Conservation (phyloP, 2,888 invertebrate genomes). For the Lacanobia wlatinum region DNA sequence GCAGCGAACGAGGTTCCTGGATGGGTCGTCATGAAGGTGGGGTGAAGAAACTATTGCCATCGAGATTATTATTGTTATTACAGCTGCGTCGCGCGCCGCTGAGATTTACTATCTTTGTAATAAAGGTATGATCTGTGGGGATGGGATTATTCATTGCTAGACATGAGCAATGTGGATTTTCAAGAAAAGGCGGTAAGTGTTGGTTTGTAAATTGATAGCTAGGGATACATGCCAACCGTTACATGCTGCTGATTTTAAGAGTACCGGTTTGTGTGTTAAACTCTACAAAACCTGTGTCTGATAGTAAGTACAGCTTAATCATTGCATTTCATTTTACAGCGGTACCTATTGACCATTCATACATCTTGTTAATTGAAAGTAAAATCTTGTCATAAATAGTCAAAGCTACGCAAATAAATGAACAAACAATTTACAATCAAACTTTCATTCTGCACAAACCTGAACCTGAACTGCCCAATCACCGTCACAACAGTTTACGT, state of each 20-base stretch:
- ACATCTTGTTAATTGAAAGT: no score
- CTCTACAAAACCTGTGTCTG: no score
- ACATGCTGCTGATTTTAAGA: no score
- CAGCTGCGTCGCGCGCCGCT: slow-evolving; percentile 13
- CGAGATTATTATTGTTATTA: slow-evolving; percentile 21
- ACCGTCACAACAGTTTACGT: slow-evolving; percentile 22
- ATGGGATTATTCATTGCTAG: not conserved
- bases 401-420: no score
- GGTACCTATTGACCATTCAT: no score
- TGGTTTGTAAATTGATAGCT: no score
- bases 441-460: not conserved
- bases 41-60: slow-evolving; percentile 44
- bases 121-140: slow-evolving; percentile 20
- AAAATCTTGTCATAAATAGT: no score
- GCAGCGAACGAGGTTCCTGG: slow-evolving; percentile 66
- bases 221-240: not conserved
- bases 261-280: no score
- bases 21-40: slow-evolving; percentile 54
- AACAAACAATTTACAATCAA: not conserved
- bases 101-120: slow-evolving; percentile 17
- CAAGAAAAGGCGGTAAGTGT: not conserved
- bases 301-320: no score
- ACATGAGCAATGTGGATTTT: not conserved
- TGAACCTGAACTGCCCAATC: slow-evolving; percentile 1
- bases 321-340: no score